Conservation (phyloP, 92 coral and sea anemone genomes). For the Ricordea florida region DNA sequence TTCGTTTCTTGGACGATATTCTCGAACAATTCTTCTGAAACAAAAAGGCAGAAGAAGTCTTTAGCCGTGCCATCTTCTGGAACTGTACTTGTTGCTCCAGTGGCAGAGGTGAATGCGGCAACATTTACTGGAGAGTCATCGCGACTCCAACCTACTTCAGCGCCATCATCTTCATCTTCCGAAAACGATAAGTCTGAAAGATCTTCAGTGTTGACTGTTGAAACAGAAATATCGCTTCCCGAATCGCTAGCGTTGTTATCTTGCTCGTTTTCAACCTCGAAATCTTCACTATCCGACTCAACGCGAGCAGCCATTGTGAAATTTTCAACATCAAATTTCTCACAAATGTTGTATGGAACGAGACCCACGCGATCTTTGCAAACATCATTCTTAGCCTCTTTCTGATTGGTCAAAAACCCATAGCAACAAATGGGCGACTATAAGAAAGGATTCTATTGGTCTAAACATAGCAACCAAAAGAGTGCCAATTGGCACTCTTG, state of each 20-base stretch:
- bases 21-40: too few relatives aligned
- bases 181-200: constrained; percentile 29
- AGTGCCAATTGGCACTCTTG: constrained; percentile 66
- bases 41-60: too few relatives aligned
- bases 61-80: too few relatives aligned
- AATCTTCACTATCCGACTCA: constrained; percentile 46
- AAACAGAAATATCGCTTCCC: constrained; percentile 56
- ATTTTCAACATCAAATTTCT: constrained; percentile 42
- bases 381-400: constrained; percentile 32
- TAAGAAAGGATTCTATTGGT: constrained; percentile 55
- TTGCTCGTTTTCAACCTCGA: constrained; percentile 42
- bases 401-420: constrained; percentile 54
- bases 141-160: constrained; percentile 16
- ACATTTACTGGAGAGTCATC: constrained; percentile 10
- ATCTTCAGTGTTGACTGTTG: constrained; percentile 48
- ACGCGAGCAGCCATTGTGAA: constrained; percentile 41
- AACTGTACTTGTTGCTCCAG: too few relatives aligned
- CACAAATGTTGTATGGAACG: constrained; percentile 35
- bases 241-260: constrained; percentile 28
- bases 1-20: too few relatives aligned
- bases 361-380: constrained; percentile 37
- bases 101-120: too few relatives aligned
- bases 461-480: constrained; percentile 46
- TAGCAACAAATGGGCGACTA: constrained; percentile 24
- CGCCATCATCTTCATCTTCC: constrained; percentile 37